These are phyloP conservation scores for Diachrysia chrysitis DNA, from an alignment of 2,888 invertebrate species.

Conservation along the genomic window DNA sequence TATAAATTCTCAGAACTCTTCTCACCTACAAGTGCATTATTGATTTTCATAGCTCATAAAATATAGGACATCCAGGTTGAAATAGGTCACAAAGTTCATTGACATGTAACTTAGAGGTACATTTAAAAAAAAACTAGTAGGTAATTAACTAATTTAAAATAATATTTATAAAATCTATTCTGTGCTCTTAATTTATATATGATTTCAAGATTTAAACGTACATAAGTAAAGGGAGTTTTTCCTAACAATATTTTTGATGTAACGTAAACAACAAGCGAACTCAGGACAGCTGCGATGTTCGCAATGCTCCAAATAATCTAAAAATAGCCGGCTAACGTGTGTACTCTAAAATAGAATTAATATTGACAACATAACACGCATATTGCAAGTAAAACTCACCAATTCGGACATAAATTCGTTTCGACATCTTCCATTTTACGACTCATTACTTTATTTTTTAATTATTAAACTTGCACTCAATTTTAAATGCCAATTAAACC, in stretches of 20 bases:
- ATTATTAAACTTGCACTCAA: constrained; percentile 28
- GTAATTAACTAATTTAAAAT: not conserved
- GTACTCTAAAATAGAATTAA: constrained; percentile 80
- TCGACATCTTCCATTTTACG: constrained; percentile 79
- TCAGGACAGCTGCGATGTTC: constrained; percentile 75
- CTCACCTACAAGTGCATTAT: constrained; percentile 19
- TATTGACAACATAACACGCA: constrained; percentile 73
- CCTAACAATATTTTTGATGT: constrained; percentile 45
- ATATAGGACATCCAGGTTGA: constrained; percentile 40
- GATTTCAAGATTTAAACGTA: constrained; percentile 24
- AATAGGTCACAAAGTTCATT: constrained; percentile 48
- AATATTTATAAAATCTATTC: constrained; percentile 2
- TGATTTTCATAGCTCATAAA: constrained; percentile 29
- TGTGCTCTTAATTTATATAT: not conserved
- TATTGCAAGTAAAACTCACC: constrained; percentile 77
- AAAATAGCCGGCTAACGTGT: constrained; percentile 83
- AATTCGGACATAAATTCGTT: constrained; percentile 84
- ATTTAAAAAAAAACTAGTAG: not conserved
- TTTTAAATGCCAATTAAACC: constrained; percentile 44
- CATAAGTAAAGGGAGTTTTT: constrained; percentile 21
- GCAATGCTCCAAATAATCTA: constrained; percentile 82
- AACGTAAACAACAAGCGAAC: constrained; percentile 82
- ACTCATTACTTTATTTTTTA: constrained; percentile 29
- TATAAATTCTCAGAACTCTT: constrained; percentile 9
- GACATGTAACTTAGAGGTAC: constrained; percentile 19